A percentile compares a stretch with the other conserved stretches of the same genome.
phyloP scores from a whole-genome alignment of 2,888 invertebrate species.

The Cerastoderma edule region DNA sequence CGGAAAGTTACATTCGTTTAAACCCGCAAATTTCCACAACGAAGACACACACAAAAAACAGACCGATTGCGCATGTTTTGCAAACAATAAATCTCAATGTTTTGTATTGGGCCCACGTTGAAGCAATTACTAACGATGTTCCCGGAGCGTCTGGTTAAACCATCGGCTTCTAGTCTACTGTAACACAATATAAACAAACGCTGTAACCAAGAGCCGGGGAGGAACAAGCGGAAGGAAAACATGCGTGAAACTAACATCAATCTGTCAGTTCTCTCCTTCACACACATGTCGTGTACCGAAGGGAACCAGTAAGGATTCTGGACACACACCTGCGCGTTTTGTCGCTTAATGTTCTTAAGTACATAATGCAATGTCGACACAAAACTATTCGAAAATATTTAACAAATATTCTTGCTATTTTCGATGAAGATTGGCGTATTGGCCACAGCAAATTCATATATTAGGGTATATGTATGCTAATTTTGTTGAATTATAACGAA shows the following conservation, averaged over 20 bases:
- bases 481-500: no score
- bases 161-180: conserved; percentile 47
- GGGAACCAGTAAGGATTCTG: conserved; percentile 13
- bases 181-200: conserved; percentile 54
- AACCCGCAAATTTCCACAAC: no score
- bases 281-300: conserved; percentile 18
- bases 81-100: conserved; percentile 27
- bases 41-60: no score
- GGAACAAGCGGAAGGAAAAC: conserved; percentile 45
- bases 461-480: no score
- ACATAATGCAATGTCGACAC: no score
- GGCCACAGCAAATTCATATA: no score
- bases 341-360: no score
- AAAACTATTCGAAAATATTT: no score
- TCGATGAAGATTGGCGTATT: no score
- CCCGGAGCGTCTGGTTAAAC: conserved; percentile 34
- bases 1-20: no score
- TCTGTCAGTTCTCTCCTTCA: conserved; percentile 46
- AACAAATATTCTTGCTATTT: no score
- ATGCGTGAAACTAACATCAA: conserved; percentile 45
- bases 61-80: conserved; percentile 32
- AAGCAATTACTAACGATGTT: conserved; percentile 26
- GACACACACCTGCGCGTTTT: no score
- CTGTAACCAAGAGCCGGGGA: conserved; percentile 25
- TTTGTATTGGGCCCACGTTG: conserved; percentile 27